Conservation (phyloP, 2,797 vertebrate genomes). For the Liasis olivaceus region DNA sequence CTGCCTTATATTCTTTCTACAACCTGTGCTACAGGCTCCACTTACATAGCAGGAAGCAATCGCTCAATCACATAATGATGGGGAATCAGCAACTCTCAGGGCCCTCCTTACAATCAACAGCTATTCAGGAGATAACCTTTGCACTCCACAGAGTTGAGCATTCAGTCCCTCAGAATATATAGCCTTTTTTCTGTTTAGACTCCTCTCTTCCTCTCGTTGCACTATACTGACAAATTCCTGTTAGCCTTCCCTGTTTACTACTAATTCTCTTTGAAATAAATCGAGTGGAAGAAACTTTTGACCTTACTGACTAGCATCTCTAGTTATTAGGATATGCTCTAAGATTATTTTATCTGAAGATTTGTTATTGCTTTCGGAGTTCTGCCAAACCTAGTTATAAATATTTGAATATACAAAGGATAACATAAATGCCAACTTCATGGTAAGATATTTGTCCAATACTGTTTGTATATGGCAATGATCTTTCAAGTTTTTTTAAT, state of each 20-base stretch:
- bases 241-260: background rate
- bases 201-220: background rate
- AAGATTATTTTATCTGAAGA: background rate
- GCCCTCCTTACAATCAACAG: background rate
- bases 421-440: background rate
- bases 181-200: background rate
- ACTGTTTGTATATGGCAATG: background rate
- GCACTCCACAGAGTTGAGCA: background rate
- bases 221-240: background rate
- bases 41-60: background rate
- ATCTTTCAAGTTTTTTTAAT: background rate
- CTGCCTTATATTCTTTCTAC: background rate
- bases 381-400: background rate
- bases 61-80: background rate
- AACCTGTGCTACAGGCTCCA: background rate
- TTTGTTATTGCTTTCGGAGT: background rate
- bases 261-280: conserved; percentile 5
- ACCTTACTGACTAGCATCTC: background rate
- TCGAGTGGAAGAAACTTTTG: background rate
- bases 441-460: background rate
- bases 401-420: background rate
- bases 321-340: rapidly evolving
- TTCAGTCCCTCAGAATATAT: background rate
- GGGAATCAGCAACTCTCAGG: background rate
- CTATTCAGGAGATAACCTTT: background rate